Base-by-base conservation (phyloP, 2,888 invertebrate genomes). In the Opisthograptis luteolata region DNA sequence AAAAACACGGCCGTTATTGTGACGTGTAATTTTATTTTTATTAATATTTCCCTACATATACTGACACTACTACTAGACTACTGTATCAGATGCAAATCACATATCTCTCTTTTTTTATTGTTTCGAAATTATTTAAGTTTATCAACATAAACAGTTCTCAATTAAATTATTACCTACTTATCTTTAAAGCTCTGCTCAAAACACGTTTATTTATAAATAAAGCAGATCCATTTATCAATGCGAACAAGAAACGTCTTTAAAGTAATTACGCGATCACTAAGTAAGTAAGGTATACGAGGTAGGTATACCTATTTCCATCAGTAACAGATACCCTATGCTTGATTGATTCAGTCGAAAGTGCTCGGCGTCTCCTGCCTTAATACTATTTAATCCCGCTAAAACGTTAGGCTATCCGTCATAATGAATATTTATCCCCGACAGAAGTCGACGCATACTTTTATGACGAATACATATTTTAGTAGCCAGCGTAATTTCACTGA, bases 391-490 rank as follows among this genome's bases (percentile, higher is more conserved):
- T 90, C 85, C 81, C 80, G 84, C 89, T 90, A 87, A 90, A 90
- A 89, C 87, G 87, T 73, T 75, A 80, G 76, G 73, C 86, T 84
- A 88, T 83, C 87, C 86, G 76, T 75, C 81, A 84, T 90, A 88
- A 89, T 90, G 89, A 90, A 89, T 87, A 88, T 89, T 88, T 90
- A 89, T 89, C 71, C 81, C 73, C 81, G 68, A 81, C 87, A 83
- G 84, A 85, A 84, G 79, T 81, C 79, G 78, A 79, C 79, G 78
- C 82, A 87, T 86, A 89, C 87, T 88, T 89, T 89, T 88, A 88
- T 85, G 87, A 87, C 85, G 87, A 77, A 88, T 90, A 88, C 89
- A 90, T 90, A 88, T 89, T 90, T 89, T 86, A 89, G 88, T 88
- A 87, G 87, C 84, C 75, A 53, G 56, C 79, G 87, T 90, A 87